Evolutionary conservation across 1,140 invertebrate genomes (phyloP), one percentile per base, ranked within the genome.

Genomic region (Rhopalosiphum padi): DNA sequence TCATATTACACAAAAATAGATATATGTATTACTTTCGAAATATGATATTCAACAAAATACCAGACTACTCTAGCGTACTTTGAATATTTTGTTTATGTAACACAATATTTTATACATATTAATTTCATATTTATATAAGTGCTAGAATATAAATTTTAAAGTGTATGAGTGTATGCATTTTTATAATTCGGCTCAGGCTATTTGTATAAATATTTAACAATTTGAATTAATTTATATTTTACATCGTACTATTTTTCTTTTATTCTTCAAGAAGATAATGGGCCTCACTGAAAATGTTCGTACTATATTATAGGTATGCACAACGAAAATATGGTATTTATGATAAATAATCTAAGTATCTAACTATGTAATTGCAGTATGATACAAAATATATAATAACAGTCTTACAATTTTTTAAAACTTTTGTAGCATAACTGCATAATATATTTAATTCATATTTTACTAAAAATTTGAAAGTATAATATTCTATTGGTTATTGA

Each of bases 121-220:
- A 77, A 77, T n/a, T 77, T 77, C 30, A n/a, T 68, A 60, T 60
- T 60, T 60, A 30, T 60, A 11, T n/a, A n/a, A n/a, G 30, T 77
- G n/a, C 60, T 77, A 77, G 60, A 77, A 77, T 77, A 77, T 77
- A 77, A 77, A 77, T 77, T 77, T 77, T 15, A 77, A 77, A n/a
- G n/a, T n/a, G 4, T n/a, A n/a, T 77, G 18, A 77, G 30, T 6
- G 0, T n/a, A 18, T 77, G n/a, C 30, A 15, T 77, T 68, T 68
- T 77, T 77, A 77, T 18, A 77, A 77, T 77, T 77, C 1, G 18
- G n/a, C 60, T 77, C 15, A n/a, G n/a, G 30, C n/a, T 18, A 15
- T 77, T 35, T 15, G 30, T 77, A 77, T 77, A 77, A n/a, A 77
- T 77, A 77, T 77, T 77, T n/a, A 77, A 77, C 15, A 77, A 77